Evolutionary conservation across 2,888 invertebrate species (phyloP).

Genomic region (Colostygia pectinataria): DNA sequence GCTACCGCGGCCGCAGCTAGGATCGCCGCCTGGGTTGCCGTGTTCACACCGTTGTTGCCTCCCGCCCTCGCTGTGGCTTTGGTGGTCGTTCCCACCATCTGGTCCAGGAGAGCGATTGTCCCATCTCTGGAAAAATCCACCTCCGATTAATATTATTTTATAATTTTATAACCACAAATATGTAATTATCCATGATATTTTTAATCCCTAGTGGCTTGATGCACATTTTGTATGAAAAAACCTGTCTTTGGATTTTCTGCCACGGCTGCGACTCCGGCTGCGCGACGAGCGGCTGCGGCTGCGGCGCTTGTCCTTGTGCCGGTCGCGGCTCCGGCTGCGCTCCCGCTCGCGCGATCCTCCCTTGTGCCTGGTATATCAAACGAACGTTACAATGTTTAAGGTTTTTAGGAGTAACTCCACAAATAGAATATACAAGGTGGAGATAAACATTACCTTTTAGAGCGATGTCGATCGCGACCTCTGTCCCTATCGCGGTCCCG

Average conservation of each 20-base stretch:
- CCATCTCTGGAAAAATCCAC: slow-evolving; percentile 72
- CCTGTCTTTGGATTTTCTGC: slow-evolving; percentile 78
- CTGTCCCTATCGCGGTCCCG: slow-evolving; percentile 58
- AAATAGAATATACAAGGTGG: background rate
- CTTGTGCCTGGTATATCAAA: slow-evolving; percentile 51
- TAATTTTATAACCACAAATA: no score
- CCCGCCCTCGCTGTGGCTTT: slow-evolving; percentile 70
- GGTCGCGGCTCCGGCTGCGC: slow-evolving; percentile 51
- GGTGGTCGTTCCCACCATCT: slow-evolving; percentile 80
- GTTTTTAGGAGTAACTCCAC: no score
- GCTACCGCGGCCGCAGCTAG: slow-evolving; percentile 84
- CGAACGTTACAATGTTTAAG: background rate
- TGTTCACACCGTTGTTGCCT: slow-evolving; percentile 63
- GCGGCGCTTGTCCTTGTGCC: slow-evolving; percentile 66
- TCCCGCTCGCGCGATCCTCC: slow-evolving; percentile 46
- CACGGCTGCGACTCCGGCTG: slow-evolving; percentile 62
- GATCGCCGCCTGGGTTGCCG: slow-evolving; percentile 82
- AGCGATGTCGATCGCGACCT: slow-evolving; percentile 67
- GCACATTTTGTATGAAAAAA: slow-evolving; percentile 15
- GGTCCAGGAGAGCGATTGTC: slow-evolving; percentile 76
- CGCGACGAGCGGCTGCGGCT: slow-evolving; percentile 66
- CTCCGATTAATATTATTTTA: no score
- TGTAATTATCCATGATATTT: no score
- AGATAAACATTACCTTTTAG: slow-evolving; percentile 70
- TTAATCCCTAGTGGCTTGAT: no score